phyloP scores from a whole-genome alignment of 2,113 vertebrate species.

The Pheucticus melanocephalus region DNA sequence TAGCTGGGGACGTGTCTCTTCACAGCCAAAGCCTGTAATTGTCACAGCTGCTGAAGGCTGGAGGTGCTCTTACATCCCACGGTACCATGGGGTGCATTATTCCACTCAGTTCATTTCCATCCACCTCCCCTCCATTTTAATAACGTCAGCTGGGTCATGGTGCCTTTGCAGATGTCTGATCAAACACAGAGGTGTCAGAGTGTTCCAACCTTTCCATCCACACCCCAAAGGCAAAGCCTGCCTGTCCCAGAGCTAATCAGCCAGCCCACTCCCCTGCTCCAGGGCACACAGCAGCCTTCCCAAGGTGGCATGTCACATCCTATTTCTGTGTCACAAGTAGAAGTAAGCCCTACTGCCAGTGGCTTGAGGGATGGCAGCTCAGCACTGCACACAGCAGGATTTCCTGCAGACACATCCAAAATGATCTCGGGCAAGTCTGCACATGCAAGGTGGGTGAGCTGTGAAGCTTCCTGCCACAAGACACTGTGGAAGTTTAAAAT shows the following conservation, averaged over 20 bases:
- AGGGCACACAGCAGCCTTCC: not conserved
- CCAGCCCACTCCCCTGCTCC: not conserved
- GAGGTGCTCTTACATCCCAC: not conserved
- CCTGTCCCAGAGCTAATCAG: not conserved
- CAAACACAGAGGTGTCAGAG: not conserved
- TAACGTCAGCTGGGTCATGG: not conserved
- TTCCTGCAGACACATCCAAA: not conserved
- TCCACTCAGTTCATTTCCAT: not conserved
- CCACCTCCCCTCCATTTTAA: not conserved
- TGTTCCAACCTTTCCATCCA: not conserved
- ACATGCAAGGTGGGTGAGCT: not conserved
- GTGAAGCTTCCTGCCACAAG: not conserved
- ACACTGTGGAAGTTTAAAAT: not conserved
- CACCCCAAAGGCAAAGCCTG: not conserved
- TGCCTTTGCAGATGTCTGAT: not conserved
- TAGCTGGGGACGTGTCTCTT: not conserved
- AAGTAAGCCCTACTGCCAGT: not conserved
- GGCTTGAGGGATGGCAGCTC: not conserved
- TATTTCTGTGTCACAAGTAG: not conserved
- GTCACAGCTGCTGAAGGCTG: slow-evolving; percentile 3
- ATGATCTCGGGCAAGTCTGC: not conserved
- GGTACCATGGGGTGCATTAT: not conserved
- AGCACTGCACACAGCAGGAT: not conserved
- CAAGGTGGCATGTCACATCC: not conserved
- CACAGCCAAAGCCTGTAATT: not conserved